phyloP scores from a whole-genome alignment of 2,113 vertebrate species.

The Psammodynastes pulverulentus region DNA sequence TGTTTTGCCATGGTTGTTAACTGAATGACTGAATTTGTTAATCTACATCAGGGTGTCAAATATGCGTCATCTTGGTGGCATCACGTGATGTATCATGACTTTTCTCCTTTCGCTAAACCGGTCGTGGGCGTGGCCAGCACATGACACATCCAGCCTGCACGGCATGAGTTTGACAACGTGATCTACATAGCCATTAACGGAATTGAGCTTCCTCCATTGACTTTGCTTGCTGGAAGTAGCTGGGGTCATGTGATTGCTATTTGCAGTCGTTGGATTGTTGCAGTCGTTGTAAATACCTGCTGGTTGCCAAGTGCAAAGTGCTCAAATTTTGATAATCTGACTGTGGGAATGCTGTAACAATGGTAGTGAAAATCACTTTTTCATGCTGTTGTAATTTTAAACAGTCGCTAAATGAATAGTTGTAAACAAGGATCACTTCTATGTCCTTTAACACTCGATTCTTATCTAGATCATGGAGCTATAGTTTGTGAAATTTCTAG shows the following conservation, averaged over 20 bases:
- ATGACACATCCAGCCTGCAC: too few species aligned
- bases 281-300: not conserved
- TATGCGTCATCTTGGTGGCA: too few species aligned
- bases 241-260: too few species aligned
- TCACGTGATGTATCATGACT: too few species aligned
- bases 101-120: too few species aligned
- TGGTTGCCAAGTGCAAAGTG: not conserved
- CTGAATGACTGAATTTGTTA: not conserved
- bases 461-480: not conserved
- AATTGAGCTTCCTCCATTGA: not conserved
- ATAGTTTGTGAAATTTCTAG: not conserved
- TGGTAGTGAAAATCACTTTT: not conserved
- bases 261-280: not conserved
- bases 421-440: not conserved
- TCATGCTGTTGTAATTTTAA: not conserved
- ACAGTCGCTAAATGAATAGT: not conserved
- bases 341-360: not conserved
- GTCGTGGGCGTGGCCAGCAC: too few species aligned
- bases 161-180: too few species aligned
- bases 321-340: not conserved
- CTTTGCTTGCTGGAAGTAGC: not conserved
- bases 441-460: not conserved
- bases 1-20: not conserved
- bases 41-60: not conserved
- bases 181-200: not conserved